Conservation (phyloP, 2,113 vertebrate species). For the Menidia beryllina region DNA sequence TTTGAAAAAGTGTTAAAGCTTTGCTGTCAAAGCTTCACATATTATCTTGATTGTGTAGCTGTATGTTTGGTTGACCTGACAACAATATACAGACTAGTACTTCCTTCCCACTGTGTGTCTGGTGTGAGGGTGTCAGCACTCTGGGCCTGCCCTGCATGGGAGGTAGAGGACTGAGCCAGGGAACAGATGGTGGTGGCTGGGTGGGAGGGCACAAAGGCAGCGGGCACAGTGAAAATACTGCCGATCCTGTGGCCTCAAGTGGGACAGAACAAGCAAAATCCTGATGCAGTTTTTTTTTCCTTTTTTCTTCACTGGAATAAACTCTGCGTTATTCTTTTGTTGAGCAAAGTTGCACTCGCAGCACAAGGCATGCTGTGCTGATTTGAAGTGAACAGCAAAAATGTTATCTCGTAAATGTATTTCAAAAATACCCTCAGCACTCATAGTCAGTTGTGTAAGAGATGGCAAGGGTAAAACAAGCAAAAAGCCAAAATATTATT, state of each 20-base stretch:
- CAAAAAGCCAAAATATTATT: neutral
- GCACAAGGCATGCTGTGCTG: conserved; percentile 30
- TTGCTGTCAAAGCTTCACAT: neutral
- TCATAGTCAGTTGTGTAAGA: neutral
- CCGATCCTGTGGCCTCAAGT: conserved; percentile 57
- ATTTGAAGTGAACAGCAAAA: conserved; percentile 2
- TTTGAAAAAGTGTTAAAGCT: neutral
- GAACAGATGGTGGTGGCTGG: conserved; percentile 77
- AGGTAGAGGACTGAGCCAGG: conserved; percentile 62
- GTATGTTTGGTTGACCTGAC: conserved; percentile 18
- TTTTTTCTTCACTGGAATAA: conserved; percentile 45
- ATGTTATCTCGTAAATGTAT: neutral
- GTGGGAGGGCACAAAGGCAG: conserved; percentile 56
- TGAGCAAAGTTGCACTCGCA: conserved; percentile 52
- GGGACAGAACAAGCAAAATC: conserved; percentile 62
- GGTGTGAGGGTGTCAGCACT: conserved; percentile 74
- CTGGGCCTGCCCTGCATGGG: conserved; percentile 53
- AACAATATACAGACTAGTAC: conserved; percentile 1
- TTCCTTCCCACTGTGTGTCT: conserved; percentile 31
- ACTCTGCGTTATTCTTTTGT: conserved; percentile 33
- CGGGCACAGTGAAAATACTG: conserved; percentile 41
- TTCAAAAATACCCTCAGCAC: neutral
- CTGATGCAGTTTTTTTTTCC: conserved; percentile 65
- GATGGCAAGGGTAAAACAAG: neutral
- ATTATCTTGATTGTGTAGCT: neutral